Conservation (phyloP, 30 jellyfish, hydroid and myxozoan species). For the Morbakka virulenta region DNA sequence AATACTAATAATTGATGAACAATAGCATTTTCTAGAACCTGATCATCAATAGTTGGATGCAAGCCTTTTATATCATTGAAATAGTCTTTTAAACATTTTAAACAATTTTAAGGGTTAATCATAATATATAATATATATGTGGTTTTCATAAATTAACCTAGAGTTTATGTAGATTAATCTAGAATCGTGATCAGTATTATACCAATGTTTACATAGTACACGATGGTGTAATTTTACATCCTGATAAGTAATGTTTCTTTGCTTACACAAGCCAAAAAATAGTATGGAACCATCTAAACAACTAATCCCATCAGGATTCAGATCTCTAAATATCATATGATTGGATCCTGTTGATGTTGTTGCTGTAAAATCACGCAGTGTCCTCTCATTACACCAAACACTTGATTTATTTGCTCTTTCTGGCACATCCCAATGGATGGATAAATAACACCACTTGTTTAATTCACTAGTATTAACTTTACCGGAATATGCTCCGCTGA, state of each 20-base stretch:
- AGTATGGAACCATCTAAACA: no score
- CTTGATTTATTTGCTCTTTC: no score
- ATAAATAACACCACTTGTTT: constrained; percentile 8
- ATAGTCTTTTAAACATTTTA: background rate
- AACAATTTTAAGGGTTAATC: background rate
- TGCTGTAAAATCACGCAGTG: constrained; percentile 28
- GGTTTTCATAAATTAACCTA: background rate
- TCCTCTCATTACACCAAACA: constrained; percentile 55
- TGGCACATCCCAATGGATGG: no score
- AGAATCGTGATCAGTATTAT: background rate
- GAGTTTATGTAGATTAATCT: no score
- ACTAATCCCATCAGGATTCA: constrained; percentile 19
- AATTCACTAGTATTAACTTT: constrained; percentile 47
- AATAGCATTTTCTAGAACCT: no score
- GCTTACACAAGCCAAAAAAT: constrained; percentile 8
- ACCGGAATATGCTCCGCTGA: constrained; percentile 1
- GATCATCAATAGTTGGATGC: no score
- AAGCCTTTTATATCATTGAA: background rate
- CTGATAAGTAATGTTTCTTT: background rate
- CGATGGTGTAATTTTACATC: constrained; percentile 9
- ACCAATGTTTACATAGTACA: constrained; percentile 22
- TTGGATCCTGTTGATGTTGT: constrained; percentile 35
- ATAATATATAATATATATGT: background rate
- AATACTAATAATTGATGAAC: background rate
- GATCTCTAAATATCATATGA: constrained; percentile 51